Evolutionary conservation across 2,888 invertebrate species (phyloP).

Genomic region (Alsophila aescularia): DNA sequence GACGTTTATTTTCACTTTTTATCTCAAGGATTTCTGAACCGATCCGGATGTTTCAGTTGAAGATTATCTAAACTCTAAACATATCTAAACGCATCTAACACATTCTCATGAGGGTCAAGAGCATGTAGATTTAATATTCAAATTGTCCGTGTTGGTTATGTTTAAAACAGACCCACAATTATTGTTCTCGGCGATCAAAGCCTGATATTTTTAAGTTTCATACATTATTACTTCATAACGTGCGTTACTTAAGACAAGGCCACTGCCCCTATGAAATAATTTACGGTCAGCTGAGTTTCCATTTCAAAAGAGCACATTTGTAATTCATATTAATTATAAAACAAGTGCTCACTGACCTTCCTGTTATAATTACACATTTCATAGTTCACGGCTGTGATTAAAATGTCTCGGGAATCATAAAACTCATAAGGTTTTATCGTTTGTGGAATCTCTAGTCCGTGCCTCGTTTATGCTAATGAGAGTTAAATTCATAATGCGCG

Average conservation of each 20-base stretch:
- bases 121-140: not conserved
- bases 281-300: slow-evolving; percentile 76
- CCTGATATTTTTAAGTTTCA: slow-evolving; percentile 3
- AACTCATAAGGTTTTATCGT: slow-evolving; percentile 70
- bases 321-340: slow-evolving; percentile 79
- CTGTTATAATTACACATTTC: slow-evolving; percentile 78
- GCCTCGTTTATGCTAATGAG: slow-evolving; percentile 74
- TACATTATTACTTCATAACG: slow-evolving; percentile 58
- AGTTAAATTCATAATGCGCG: slow-evolving; percentile 77
- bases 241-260: slow-evolving; percentile 67
- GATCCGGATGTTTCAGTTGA: too few relatives aligned
- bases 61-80: not conserved
- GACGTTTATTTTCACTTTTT: too few relatives aligned
- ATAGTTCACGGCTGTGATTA: slow-evolving; percentile 83
- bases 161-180: not conserved
- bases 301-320: slow-evolving; percentile 76
- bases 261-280: slow-evolving; percentile 79
- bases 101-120: not conserved
- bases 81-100: not conserved
- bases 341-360: slow-evolving; percentile 81
- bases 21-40: too few relatives aligned
- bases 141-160: not conserved
- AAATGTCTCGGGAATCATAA: slow-evolving; percentile 71
- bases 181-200: not conserved
- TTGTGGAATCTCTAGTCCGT: slow-evolving; percentile 58